A percentile compares a stretch with the other conserved stretches of the same genome.
phyloP scores from a whole-genome alignment of 2,888 invertebrate genomes.

The Gryllus longicercus region DNA sequence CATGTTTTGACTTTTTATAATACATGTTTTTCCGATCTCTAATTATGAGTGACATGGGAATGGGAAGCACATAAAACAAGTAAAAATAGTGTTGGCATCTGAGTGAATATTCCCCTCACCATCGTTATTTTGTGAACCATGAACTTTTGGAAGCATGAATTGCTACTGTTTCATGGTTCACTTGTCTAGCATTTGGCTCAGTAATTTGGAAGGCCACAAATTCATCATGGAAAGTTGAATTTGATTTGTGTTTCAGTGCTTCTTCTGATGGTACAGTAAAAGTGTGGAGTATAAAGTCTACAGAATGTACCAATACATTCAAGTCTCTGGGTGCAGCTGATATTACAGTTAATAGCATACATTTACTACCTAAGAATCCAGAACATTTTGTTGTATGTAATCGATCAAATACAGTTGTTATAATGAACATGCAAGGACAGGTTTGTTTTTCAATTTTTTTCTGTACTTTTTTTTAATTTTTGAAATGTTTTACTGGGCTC shows the following conservation, averaged over 20 bases:
- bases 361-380: slow-evolving; percentile 89
- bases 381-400: slow-evolving; percentile 99
- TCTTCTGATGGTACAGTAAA: slow-evolving; percentile 96
- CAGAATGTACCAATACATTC: slow-evolving; percentile 88
- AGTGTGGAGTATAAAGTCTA: slow-evolving; percentile 90
- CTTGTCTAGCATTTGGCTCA: too few relatives aligned
- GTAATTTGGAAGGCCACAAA: too few relatives aligned
- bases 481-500: not conserved
- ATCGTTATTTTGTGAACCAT: too few relatives aligned
- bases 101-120: too few relatives aligned
- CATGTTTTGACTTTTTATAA: too few relatives aligned
- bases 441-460: slow-evolving; percentile 46
- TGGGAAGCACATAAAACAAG: too few relatives aligned
- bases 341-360: slow-evolving; percentile 90
- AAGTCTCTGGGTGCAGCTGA: slow-evolving; percentile 83
- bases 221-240: too few relatives aligned
- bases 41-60: too few relatives aligned
- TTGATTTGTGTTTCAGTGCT: slow-evolving; percentile 59
- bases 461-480: not conserved
- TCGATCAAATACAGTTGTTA: slow-evolving; percentile 92
- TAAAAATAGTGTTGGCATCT: too few relatives aligned
- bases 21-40: too few relatives aligned
- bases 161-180: too few relatives aligned
- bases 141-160: too few relatives aligned
- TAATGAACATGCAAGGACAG: slow-evolving; percentile 98